phyloP scores from a whole-genome alignment of 2,113 vertebrate species.

The Dromiciops gliroides region DNA sequence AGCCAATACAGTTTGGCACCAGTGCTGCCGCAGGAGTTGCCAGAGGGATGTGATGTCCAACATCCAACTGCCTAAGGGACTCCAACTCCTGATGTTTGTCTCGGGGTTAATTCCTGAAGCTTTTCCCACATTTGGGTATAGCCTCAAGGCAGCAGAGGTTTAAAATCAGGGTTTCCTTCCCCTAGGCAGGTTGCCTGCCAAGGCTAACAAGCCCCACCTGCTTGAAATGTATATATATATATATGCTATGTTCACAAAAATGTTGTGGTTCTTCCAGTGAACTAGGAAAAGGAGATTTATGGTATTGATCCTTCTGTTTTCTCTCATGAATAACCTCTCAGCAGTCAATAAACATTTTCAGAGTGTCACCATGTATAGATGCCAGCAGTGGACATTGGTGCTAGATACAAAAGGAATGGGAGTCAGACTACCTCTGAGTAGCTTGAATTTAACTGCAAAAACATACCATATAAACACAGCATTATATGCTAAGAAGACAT shows the following conservation, averaged over 20 bases:
- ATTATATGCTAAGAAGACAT: neutral
- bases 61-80: too few relatives aligned
- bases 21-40: too few relatives aligned
- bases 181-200: too few relatives aligned
- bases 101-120: too few relatives aligned
- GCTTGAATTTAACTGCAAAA: neutral
- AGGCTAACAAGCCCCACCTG: too few relatives aligned
- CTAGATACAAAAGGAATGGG: neutral
- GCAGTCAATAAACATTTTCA: slow-evolving; percentile 2
- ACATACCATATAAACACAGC: neutral
- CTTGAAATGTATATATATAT: too few relatives aligned
- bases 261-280: slow-evolving; percentile 2
- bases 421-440: neutral
- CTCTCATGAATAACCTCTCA: neutral
- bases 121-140: too few relatives aligned
- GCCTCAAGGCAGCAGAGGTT: too few relatives aligned
- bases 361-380: neutral
- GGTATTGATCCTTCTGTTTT: slow-evolving; percentile 51
- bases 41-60: too few relatives aligned
- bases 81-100: too few relatives aligned
- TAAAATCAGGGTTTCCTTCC: too few relatives aligned
- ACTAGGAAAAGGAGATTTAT: slow-evolving; percentile 56
- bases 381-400: slow-evolving; percentile 5
- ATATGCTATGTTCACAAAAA: slow-evolving; percentile 24
- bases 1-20: too few relatives aligned